A percentile compares a stretch with the other conserved stretches of the same genome.
Conservation (phyloP, 2,888 invertebrate genomes). For the Pelosia muscerda region DNA sequence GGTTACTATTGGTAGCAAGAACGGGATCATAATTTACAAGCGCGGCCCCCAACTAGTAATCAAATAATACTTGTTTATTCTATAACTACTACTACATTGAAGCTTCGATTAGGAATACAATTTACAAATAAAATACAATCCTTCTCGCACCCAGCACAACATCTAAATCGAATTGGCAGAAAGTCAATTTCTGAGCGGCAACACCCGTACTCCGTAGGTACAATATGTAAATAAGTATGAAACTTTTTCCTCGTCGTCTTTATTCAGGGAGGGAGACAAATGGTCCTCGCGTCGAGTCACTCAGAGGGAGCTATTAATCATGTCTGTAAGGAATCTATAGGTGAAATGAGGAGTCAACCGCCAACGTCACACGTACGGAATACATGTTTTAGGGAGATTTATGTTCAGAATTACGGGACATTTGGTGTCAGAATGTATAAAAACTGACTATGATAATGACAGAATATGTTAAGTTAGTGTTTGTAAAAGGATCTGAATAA, state of each 20-base stretch:
- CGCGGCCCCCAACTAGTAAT: neutral
- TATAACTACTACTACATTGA: too few relatives aligned
- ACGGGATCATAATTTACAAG: too few relatives aligned
- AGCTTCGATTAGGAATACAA: too few relatives aligned
- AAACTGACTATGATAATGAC: neutral
- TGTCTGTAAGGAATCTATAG: conserved; percentile 63
- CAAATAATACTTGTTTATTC: neutral
- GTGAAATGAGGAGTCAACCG: conserved; percentile 47
- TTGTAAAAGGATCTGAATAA: neutral
- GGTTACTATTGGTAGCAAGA: too few relatives aligned
- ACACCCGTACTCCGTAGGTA: conserved; percentile 42
- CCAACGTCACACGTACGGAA: conserved; percentile 39
- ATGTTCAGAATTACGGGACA: conserved; percentile 32
- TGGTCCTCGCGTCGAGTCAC: conserved; percentile 64
- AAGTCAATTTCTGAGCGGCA: conserved; percentile 19
- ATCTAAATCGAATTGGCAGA: conserved; percentile 7
- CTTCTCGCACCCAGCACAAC: neutral
- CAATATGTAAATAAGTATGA: conserved; percentile 75
- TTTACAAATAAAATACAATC: neutral
- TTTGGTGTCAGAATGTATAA: conserved; percentile 19
- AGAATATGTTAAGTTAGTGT: neutral
- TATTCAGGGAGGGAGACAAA: conserved; percentile 66
- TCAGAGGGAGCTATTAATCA: conserved; percentile 68
- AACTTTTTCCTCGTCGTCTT: conserved; percentile 62
- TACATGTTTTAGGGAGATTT: conserved; percentile 43